Conservation (phyloP, 2,113 vertebrate species). For the Spermophilus dauricus region DNA sequence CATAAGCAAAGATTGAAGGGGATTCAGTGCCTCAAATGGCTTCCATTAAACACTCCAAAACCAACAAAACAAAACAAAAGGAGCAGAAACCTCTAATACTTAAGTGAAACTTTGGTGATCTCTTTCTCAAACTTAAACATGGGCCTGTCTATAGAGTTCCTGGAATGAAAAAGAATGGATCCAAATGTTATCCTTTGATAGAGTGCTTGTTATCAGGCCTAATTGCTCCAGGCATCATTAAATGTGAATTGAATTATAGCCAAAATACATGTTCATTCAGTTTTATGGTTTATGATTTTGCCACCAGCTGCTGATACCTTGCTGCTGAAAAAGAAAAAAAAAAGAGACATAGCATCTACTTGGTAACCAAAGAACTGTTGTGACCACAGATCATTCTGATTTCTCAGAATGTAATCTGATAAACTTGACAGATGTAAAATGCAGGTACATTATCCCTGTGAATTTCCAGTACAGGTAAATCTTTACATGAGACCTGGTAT, state of each 20-base stretch:
- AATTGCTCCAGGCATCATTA: not conserved
- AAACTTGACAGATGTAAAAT: not conserved
- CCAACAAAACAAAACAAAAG: not conserved
- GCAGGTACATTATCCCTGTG: not conserved
- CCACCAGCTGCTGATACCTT: conserved; percentile 11
- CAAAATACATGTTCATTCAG: conserved; percentile 32
- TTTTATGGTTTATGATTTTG: conserved; percentile 27
- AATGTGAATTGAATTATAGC: not conserved
- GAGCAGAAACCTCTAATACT: not conserved
- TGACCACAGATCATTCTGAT: not conserved
- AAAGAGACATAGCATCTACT: not conserved
- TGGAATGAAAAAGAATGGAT: not conserved
- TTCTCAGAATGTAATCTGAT: conserved; percentile 22
- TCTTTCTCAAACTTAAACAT: not conserved
- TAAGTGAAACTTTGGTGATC: not conserved
- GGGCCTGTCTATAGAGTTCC: not conserved
- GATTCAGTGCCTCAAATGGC: not conserved
- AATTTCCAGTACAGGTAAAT: not conserved
- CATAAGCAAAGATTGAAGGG: not conserved
- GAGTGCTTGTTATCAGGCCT: not conserved
- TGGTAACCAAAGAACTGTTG: not conserved
- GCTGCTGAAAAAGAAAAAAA: not conserved
- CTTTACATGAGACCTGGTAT: not conserved
- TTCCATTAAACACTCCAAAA: not conserved
- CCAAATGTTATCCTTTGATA: not conserved